Conservation (phyloP, 2,797 vertebrate genomes). For the Buceros bicornis region DNA sequence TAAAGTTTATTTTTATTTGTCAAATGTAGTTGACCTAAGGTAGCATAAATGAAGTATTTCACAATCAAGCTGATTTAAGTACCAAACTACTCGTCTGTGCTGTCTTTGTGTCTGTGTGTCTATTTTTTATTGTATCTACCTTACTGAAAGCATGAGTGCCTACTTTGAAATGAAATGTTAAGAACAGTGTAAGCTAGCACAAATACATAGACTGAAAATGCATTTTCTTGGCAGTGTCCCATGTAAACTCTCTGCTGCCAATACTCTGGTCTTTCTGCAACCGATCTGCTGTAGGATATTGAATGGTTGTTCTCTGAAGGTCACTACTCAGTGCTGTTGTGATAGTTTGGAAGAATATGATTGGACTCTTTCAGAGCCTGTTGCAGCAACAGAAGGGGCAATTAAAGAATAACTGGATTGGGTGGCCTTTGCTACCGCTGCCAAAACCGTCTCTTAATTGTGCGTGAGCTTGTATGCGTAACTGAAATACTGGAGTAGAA, state of each 20-base stretch:
- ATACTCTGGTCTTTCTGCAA: not conserved
- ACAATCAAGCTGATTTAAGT: not conserved
- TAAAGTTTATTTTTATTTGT: not conserved
- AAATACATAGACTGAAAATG: not conserved
- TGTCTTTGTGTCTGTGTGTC: rapidly evolving
- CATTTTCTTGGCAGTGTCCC: not conserved
- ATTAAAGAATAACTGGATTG: not conserved
- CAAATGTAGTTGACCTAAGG: not conserved
- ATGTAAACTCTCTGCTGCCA: not conserved
- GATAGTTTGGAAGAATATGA: not conserved
- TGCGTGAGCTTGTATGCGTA: not conserved
- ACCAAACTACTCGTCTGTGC: not conserved
- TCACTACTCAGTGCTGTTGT: not conserved
- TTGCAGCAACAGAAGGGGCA: not conserved
- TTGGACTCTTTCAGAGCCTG: not conserved
- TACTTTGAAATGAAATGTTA: not conserved
- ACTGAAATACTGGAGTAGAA: not conserved
- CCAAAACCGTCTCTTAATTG: not conserved
- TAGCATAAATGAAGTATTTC: not conserved
- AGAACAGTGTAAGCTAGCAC: not conserved
- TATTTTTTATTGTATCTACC: not conserved
- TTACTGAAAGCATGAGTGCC: not conserved
- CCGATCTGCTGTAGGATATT: not conserved
- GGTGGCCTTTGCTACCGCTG: not conserved
- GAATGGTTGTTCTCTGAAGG: not conserved